Evolutionary conservation across 2,113 vertebrate genomes (phyloP).

Genomic region (Eubucco bourcierii): DNA sequence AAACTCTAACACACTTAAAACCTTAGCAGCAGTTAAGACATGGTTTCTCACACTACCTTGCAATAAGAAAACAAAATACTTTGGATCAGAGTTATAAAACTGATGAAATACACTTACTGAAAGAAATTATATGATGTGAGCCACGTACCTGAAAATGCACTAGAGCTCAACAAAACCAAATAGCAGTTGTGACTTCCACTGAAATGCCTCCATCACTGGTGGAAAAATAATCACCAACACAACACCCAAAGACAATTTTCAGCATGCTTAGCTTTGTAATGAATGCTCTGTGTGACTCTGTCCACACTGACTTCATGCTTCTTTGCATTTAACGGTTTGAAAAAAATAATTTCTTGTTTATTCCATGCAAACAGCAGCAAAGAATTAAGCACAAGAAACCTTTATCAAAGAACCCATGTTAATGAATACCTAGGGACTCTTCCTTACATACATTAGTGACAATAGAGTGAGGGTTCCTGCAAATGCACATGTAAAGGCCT

Average conservation of each 20-base stretch:
- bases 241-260: background rate
- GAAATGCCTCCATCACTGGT: background rate
- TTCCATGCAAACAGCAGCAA: accelerated
- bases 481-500: background rate
- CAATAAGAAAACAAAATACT: background rate
- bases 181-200: accelerated
- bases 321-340: background rate
- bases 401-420: background rate
- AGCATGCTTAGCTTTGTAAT: accelerated
- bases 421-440: conserved; percentile 12
- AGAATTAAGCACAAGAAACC: background rate
- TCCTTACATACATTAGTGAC: background rate
- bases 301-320: background rate
- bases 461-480: background rate
- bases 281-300: background rate
- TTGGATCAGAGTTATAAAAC: background rate
- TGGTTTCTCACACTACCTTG: background rate
- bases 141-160: background rate
- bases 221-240: background rate
- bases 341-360: background rate
- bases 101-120: background rate
- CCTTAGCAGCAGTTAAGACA: background rate
- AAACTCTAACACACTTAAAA: background rate
- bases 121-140: background rate
- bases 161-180: background rate